Evolutionary conservation across 2,888 invertebrate species (phyloP).

Genomic region (Eretmocerus hayati): DNA sequence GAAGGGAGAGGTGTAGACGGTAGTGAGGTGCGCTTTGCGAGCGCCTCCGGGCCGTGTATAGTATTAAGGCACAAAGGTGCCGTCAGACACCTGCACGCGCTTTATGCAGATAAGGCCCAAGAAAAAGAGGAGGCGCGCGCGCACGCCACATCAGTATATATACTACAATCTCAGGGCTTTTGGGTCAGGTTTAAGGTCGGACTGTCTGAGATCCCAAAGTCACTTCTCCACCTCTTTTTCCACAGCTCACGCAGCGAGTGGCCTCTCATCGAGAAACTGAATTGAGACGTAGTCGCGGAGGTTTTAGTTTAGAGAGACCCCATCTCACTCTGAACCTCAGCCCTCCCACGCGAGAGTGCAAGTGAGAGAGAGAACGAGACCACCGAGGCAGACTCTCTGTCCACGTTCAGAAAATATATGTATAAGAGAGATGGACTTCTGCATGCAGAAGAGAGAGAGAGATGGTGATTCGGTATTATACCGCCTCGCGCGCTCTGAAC

Average conservation of each 20-base stretch:
- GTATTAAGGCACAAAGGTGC: conserved; percentile 38
- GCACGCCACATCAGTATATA: too few relatives aligned
- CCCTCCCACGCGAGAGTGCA: neutral
- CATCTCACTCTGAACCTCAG: neutral
- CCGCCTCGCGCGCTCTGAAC: neutral
- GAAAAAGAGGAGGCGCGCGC: neutral
- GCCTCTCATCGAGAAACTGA: neutral
- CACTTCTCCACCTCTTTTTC: neutral
- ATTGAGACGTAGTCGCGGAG: neutral
- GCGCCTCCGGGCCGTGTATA: conserved; percentile 5
- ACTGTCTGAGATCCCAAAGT: neutral
- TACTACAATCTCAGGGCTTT: too few relatives aligned
- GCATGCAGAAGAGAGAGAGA: too few relatives aligned
- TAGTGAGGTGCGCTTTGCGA: too few relatives aligned
- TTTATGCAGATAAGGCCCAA: conserved; percentile 42
- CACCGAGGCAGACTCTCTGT: conserved; percentile 6
- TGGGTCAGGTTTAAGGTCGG: neutral
- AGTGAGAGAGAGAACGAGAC: conserved; percentile 2
- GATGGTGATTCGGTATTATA: too few relatives aligned
- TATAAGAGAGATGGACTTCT: too few relatives aligned
- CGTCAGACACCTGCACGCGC: conserved; percentile 40
- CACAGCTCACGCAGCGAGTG: neutral
- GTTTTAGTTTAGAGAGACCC: too few relatives aligned
- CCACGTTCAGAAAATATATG: too few relatives aligned
- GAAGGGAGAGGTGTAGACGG: too few relatives aligned